Percentiles rank a stretch among this genome's conserved stretches.
These are phyloP conservation scores for Gorilla gorilla DNA, from an alignment of 2,113 vertebrate genomes.

Conservation along the genomic window DNA sequence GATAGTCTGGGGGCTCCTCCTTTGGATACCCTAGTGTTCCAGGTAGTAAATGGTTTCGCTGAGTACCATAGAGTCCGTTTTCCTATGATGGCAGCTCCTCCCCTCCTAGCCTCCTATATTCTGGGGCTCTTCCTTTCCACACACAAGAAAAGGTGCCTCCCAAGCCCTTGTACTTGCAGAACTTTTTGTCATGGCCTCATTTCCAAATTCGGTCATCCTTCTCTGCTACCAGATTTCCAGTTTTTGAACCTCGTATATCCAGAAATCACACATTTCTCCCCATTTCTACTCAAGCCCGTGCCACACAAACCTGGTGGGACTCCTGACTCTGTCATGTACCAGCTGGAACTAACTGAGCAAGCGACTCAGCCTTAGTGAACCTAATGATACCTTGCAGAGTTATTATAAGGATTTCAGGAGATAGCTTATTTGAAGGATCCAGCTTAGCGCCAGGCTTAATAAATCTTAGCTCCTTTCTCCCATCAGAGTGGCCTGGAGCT, in stretches of 20 bases:
- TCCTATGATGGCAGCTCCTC: background rate
- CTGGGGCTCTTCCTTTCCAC: background rate
- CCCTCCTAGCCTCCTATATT: background rate
- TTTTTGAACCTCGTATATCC: background rate
- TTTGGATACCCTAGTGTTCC: too few species aligned
- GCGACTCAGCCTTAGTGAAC: background rate
- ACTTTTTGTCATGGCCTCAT: background rate
- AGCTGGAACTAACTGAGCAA: background rate
- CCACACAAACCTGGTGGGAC: background rate
- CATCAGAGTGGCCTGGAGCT: slow-evolving; percentile 40
- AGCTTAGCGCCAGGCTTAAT: slow-evolving; percentile 52
- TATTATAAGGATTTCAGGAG: slow-evolving; percentile 21
- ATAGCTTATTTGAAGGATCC: background rate
- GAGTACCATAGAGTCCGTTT: rapidly evolving
- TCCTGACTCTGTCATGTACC: background rate
- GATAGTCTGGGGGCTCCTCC: background rate
- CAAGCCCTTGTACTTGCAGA: background rate
- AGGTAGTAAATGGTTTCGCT: background rate
- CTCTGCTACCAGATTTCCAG: background rate
- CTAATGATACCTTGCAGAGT: background rate
- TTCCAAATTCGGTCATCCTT: background rate
- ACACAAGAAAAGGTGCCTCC: background rate
- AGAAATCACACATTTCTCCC: slow-evolving; percentile 3
- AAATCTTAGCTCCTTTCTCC: slow-evolving; percentile 10
- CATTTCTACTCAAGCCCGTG: background rate